Conservation (phyloP, 1,140 invertebrate genomes). For the Drosophila asahinai region DNA sequence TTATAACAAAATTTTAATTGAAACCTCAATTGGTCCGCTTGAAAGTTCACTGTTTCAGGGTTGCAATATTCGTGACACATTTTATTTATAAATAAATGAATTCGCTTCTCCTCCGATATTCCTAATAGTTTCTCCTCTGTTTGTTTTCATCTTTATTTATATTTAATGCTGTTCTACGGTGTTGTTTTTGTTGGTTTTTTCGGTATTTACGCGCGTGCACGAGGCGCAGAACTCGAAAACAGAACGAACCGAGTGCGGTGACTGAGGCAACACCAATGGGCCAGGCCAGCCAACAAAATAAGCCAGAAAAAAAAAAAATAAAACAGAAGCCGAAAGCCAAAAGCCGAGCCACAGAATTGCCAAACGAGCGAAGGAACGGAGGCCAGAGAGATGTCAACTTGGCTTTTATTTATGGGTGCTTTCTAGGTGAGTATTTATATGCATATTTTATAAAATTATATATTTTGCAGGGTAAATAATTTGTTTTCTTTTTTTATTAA, state of each 20-base stretch:
- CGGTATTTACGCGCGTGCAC: constrained; percentile 44
- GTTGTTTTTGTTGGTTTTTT: constrained; percentile 1
- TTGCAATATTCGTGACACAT: constrained; percentile 39
- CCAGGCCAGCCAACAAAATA: constrained; percentile 39
- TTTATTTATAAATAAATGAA: constrained; percentile 35
- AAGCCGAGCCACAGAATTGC: constrained; percentile 22
- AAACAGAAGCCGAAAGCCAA: constrained; percentile 40
- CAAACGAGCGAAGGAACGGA: constrained; percentile 7
- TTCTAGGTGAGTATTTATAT: not conserved
- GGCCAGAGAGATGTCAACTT: constrained; percentile 2
- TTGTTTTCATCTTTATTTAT: constrained; percentile 32
- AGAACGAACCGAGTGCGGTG: constrained; percentile 57
- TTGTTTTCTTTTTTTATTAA: no score
- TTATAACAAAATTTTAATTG: constrained; percentile 39
- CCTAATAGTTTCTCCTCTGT: constrained; percentile 30
- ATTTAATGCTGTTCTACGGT: constrained; percentile 9
- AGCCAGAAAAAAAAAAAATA: constrained; percentile 25
- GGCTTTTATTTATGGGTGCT: not conserved
- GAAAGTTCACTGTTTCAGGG: constrained; percentile 34
- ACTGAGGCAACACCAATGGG: constrained; percentile 61
- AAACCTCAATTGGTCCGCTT: constrained; percentile 33
- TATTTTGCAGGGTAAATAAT: no score
- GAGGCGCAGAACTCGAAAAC: constrained; percentile 18
- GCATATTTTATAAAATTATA: not conserved
- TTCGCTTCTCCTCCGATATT: constrained; percentile 15